phyloP scores from a whole-genome alignment of 2,797 vertebrate species.

The Sebastes variabilis region DNA sequence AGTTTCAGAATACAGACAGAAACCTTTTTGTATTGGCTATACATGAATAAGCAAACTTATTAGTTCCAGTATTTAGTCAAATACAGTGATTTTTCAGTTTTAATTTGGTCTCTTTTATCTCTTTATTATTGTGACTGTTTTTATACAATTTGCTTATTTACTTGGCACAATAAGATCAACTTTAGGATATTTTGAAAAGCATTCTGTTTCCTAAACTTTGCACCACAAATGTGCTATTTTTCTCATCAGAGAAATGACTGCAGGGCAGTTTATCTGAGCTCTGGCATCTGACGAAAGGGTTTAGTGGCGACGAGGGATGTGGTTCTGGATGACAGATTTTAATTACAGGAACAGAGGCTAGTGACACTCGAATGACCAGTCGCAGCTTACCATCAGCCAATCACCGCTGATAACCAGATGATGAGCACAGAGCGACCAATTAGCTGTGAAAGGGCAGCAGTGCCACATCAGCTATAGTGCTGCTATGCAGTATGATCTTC shows the following conservation, averaged over 20 bases:
- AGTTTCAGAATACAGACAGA: slow-evolving; percentile 22
- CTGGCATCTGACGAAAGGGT: slow-evolving; percentile 83
- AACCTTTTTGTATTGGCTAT: background rate
- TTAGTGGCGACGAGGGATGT: slow-evolving; percentile 78
- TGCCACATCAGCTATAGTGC: slow-evolving; percentile 62
- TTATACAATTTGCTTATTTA: slow-evolving; percentile 1
- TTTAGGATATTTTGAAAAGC: background rate
- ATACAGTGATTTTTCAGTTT: background rate
- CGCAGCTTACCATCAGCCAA: slow-evolving; percentile 80
- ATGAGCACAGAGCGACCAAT: slow-evolving; percentile 75
- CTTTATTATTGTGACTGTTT: slow-evolving; percentile 15
- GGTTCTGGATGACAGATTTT: slow-evolving; percentile 87
- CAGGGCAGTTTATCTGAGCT: slow-evolving; percentile 81
- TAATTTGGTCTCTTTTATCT: background rate
- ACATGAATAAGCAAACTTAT: background rate
- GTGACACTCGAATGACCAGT: slow-evolving; percentile 84
- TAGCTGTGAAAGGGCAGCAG: slow-evolving; percentile 76
- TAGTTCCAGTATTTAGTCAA: background rate
- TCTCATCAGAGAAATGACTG: slow-evolving; percentile 61
- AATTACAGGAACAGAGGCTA: slow-evolving; percentile 84
- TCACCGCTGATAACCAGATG: slow-evolving; percentile 81
- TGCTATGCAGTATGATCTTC: slow-evolving; percentile 66
- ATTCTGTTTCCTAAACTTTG: slow-evolving; percentile 43
- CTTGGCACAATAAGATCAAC: background rate
- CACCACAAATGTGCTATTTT: slow-evolving; percentile 32